Percentiles rank a stretch among this genome's conserved stretches.
phyloP scores from a whole-genome alignment of 2,888 invertebrate genomes.

The Tetragnatha montana region DNA sequence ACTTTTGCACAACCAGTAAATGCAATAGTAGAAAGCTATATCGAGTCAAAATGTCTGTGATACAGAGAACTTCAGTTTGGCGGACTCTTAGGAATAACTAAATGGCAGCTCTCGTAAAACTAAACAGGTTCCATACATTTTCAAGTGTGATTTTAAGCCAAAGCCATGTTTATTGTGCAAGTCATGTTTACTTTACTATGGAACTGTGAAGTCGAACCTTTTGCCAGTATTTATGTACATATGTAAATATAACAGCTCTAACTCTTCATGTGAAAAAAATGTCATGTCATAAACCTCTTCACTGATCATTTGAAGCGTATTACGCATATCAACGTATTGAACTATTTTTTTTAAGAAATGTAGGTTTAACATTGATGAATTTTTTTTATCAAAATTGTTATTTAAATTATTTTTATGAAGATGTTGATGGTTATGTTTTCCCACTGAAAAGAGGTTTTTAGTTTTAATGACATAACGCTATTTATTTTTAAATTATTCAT shows the following conservation, averaged over 20 bases:
- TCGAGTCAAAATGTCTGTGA: slow-evolving; percentile 51
- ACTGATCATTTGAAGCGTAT: too few relatives aligned
- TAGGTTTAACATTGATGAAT: too few relatives aligned
- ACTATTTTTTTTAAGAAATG: too few relatives aligned
- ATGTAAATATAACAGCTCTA: slow-evolving; percentile 16
- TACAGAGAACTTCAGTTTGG: slow-evolving; percentile 18
- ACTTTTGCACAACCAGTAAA: background rate
- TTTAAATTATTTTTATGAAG: too few relatives aligned
- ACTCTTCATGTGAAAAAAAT: background rate
- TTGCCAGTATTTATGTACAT: slow-evolving; percentile 15
- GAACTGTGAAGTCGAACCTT: background rate
- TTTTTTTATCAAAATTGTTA: too few relatives aligned
- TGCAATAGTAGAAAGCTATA: background rate
- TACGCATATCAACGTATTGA: too few relatives aligned
- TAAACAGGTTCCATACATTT: background rate
- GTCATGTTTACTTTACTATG: slow-evolving; percentile 15
- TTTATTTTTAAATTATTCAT: too few relatives aligned
- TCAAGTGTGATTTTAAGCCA: slow-evolving; percentile 1
- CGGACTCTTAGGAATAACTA: background rate
- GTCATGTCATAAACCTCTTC: too few relatives aligned
- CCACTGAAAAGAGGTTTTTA: too few relatives aligned
- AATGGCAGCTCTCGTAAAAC: background rate
- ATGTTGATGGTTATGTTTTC: too few relatives aligned
- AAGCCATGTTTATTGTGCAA: slow-evolving; percentile 12
- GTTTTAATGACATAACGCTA: too few relatives aligned